Base-by-base conservation (phyloP, 2,888 invertebrate species). In the Drosophila affinis region DNA sequence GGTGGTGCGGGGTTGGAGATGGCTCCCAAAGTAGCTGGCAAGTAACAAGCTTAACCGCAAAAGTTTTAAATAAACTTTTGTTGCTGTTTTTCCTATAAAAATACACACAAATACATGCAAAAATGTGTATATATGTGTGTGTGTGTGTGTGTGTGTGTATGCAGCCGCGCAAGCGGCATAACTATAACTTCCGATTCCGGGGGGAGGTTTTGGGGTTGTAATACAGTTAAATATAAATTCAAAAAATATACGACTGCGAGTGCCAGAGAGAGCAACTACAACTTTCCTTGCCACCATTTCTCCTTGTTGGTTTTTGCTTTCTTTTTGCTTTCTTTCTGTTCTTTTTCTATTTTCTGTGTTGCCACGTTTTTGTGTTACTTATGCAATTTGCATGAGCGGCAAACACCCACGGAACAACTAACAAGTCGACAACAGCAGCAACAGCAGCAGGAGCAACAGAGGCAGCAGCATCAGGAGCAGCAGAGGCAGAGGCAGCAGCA, bases 161-260 rank as follows among this genome's bases (percentile, higher is more conserved):
- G 77, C 77, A 80, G 72, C 56, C 86, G 81, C 86, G 77, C 76
- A 55, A 75, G 79, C 77, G 73, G 74, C 87, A 87, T 88, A 83
- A 88, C 87, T 86, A 83, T 80, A 85, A 81, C 84, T 81, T 85
- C 88, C 88, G 88, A 81, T 88, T 88, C 83, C 78, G 88, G 47
- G 51, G 9, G 54, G 52, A 34, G 17, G 9, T 3, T 14, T 12
- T 18, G 54, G 51, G 0, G 4, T 32, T 78, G 72, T 81, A 81
- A 81, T 73, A 73, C 82, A 79, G 72, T 81, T 77, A 87, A 87
- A 87, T 84, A 84, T 84, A 87, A 84, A 87, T 81, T 79, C 77
- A 72, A 72, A 75, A 81, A 63, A 63, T 68, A 74, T 56, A 70
- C 69, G 69, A 67, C 57, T 67, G 34, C 51, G 12, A 69, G 69